Evolutionary conservation across 1,140 invertebrate species (phyloP).

Genomic region (Zaprionus ornatus): DNA sequence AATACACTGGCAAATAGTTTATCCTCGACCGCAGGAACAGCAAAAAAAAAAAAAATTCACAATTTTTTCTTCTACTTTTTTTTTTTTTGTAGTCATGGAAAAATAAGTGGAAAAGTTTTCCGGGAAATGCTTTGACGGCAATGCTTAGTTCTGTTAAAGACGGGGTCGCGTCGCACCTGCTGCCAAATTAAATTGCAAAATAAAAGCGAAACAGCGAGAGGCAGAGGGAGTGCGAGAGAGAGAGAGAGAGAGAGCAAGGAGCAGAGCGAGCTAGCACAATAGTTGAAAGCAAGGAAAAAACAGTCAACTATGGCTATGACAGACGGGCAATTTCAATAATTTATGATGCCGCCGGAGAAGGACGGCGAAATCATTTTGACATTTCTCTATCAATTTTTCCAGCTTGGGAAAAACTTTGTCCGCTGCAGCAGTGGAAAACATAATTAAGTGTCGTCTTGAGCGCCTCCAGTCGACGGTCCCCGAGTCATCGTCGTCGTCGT

Average conservation of each 20-base stretch:
- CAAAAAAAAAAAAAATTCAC: slow-evolving; percentile 20
- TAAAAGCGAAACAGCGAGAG: slow-evolving; percentile 26
- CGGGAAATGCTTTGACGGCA: slow-evolving; percentile 50
- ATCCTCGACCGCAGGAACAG: slow-evolving; percentile 51
- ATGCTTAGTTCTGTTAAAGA: slow-evolving; percentile 58
- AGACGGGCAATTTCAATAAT: slow-evolving; percentile 77
- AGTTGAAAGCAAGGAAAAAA: slow-evolving; percentile 32
- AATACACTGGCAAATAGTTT: slow-evolving; percentile 51
- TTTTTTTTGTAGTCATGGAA: slow-evolving; percentile 28
- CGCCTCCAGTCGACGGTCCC: slow-evolving; percentile 16
- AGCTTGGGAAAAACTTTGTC: slow-evolving; percentile 51
- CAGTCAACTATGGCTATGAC: slow-evolving; percentile 65
- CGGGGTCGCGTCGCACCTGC: slow-evolving; percentile 66
- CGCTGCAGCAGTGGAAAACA: slow-evolving; percentile 58
- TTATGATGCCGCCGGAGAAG: slow-evolving; percentile 58
- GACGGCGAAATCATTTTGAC: slow-evolving; percentile 72
- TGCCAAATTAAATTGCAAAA: slow-evolving; percentile 72
- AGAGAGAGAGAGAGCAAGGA: slow-evolving; percentile 1
- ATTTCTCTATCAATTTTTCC: slow-evolving; percentile 73
- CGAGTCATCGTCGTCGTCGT: not conserved
- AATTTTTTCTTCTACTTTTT: slow-evolving; percentile 23
- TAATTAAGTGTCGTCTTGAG: slow-evolving; percentile 80
- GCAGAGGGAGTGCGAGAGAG: not conserved
- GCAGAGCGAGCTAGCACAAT: not conserved
- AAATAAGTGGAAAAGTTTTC: slow-evolving; percentile 78